Evolutionary conservation across 2,888 invertebrate genomes (phyloP).

Genomic region (Euclidia mi): DNA sequence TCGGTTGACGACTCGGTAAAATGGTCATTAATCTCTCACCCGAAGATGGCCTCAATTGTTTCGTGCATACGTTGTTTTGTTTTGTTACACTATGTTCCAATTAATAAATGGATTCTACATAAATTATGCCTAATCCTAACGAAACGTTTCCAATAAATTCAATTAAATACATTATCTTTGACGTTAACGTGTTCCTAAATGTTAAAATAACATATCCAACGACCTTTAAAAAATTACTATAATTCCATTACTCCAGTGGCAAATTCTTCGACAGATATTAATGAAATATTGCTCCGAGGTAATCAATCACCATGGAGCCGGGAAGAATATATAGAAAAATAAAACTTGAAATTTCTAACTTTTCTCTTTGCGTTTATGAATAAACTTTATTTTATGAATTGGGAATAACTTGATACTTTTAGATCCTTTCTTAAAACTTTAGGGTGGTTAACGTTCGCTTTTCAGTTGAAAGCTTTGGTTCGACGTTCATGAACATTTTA

Average conservation of each 20-base stretch:
- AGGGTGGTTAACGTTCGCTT: conserved; percentile 44
- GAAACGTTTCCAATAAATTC: neutral
- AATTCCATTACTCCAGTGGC: conserved; percentile 74
- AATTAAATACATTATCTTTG: neutral
- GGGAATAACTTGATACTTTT: conserved; percentile 53
- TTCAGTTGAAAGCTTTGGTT: conserved; percentile 35
- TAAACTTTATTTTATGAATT: conserved; percentile 58
- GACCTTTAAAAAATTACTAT: conserved; percentile 65
- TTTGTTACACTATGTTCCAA: conserved; percentile 28
- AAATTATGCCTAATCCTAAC: conserved; percentile 6
- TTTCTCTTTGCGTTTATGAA: conserved; percentile 61
- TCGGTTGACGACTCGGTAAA: conserved; percentile 52
- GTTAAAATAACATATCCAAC: conserved; percentile 44
- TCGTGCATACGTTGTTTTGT: conserved; percentile 34
- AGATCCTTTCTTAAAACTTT: conserved; percentile 53
- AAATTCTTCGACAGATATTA: conserved; percentile 86
- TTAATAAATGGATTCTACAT: conserved; percentile 16
- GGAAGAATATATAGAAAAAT: conserved; percentile 70
- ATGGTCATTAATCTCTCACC: conserved; percentile 53
- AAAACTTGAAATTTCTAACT: conserved; percentile 64
- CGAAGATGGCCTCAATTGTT: conserved; percentile 45
- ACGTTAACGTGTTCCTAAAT: neutral
- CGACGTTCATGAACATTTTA: conserved; percentile 38
- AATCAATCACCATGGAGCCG: conserved; percentile 81
- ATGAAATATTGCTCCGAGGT: conserved; percentile 81